A percentile compares a stretch with the other conserved stretches of the same genome.
phyloP scores from a whole-genome alignment of 2,797 vertebrate genomes.

The Sciurus carolinensis region DNA sequence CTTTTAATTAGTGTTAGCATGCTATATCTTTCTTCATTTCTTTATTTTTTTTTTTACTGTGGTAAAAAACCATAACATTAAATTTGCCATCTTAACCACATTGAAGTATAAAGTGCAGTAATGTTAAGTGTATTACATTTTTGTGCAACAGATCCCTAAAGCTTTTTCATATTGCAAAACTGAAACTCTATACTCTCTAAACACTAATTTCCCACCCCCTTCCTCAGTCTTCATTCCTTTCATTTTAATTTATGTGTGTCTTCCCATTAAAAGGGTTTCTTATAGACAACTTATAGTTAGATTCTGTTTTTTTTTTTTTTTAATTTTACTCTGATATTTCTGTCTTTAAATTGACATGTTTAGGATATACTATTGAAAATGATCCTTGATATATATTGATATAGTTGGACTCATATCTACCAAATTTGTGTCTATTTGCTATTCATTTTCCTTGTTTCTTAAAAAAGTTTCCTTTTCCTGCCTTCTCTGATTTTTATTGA shows the following conservation, averaged over 20 bases:
- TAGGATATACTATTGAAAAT: background rate
- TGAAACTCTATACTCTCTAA: background rate
- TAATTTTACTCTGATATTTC: background rate
- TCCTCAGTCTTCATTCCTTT: background rate
- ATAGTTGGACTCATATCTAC: background rate
- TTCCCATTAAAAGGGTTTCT: background rate
- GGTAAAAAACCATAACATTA: background rate
- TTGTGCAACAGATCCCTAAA: background rate
- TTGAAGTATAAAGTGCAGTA: background rate
- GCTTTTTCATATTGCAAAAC: background rate
- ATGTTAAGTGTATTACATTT: background rate
- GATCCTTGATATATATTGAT: background rate
- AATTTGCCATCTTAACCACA: background rate
- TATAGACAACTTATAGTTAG: background rate
- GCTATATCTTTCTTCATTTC: background rate
- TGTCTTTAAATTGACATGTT: background rate
- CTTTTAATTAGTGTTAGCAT: conserved; percentile 13
- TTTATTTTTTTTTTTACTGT: conserved; percentile 39
- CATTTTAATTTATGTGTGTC: background rate
- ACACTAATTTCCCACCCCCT: background rate
- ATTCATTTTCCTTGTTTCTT: background rate
- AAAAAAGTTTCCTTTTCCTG: background rate
- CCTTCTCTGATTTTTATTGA: background rate
- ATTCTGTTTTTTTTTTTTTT: background rate
- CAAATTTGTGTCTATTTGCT: background rate